These are phyloP conservation scores for Ctenomys sociabilis DNA, from an alignment of 2,113 vertebrate species.

Conservation along the genomic window DNA sequence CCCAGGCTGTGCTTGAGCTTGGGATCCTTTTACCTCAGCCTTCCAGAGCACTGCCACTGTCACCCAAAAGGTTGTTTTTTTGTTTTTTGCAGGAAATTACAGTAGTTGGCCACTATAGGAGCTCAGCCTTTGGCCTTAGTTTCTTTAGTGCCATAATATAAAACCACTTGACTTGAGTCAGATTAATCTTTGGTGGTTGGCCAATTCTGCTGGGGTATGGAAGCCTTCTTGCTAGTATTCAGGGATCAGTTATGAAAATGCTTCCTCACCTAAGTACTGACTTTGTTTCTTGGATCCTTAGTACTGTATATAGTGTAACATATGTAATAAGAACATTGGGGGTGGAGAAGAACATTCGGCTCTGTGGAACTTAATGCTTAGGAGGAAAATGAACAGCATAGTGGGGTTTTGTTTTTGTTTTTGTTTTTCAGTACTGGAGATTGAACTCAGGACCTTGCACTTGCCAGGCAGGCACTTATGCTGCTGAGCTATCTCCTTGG, in stretches of 20 bases:
- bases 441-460: too few relatives aligned
- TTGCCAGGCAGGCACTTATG: too few relatives aligned
- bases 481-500: too few relatives aligned
- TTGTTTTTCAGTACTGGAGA: too few relatives aligned
- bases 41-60: neutral
- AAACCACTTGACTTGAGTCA: neutral
- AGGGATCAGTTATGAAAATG: neutral
- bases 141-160: neutral
- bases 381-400: neutral
- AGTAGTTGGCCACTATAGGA: neutral
- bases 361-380: conserved; percentile 27
- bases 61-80: neutral
- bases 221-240: neutral
- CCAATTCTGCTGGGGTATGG: neutral
- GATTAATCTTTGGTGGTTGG: conserved; percentile 31
- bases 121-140: neutral
- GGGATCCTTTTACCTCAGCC: neutral
- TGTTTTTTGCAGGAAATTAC: conserved; percentile 1
- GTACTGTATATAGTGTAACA: neutral
- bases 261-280: conserved; percentile 33
- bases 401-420: too few relatives aligned
- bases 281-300: conserved; percentile 43
- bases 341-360: neutral
- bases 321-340: neutral
- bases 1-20: neutral